Base-by-base conservation (phyloP, 2,113 vertebrate genomes). In the Plestiodon gilberti region DNA sequence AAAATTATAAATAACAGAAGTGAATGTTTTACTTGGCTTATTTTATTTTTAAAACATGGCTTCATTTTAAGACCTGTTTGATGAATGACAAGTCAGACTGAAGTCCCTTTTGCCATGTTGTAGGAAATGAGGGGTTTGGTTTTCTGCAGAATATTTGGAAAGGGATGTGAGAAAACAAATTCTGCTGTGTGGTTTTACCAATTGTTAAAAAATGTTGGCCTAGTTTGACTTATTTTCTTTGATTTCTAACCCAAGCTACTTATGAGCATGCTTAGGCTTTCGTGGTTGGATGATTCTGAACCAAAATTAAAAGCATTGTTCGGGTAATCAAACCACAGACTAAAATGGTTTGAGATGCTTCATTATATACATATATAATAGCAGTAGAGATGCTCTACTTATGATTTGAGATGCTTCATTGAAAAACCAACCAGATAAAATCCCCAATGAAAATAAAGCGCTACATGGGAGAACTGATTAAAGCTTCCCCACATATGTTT, bases 1-100 rank as follows among this genome's bases (percentile, higher is more conserved):
- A 84, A 91, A 90, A 93, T 95, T 95, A 95, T 96, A 93, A 97
- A 95, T 97, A 96, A 96, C 91, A 91, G 90, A 95, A 93, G 90
- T 81, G 92, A 93, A 95, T 96, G 93, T 87, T 94, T 96, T 96
- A 96, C 89, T 97, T 92, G 93, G 87, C 88, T 95, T 95, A 93
- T 30, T 64, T 89, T 55, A n/a, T 71, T 80, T 93, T 93, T 85
- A 94, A 57, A 91, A 92, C 93, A 65, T 69, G 94, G 65, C 33
- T 64, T 92, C 86, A 82, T 90, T 82, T 64, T 65, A 91, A 84
- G 57, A 23, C 38, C 40, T 88, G 71, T 57, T 71, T 86, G 83
- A 88, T 84, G 92, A 92, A 89, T 78, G 86, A 85, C 90, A 87
- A 25, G 88, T 85, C 87, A 88, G 90, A 89, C 78, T 84, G 81